Base-by-base conservation (phyloP, 2,113 vertebrate species). In the Rhizomys pruinosus region DNA sequence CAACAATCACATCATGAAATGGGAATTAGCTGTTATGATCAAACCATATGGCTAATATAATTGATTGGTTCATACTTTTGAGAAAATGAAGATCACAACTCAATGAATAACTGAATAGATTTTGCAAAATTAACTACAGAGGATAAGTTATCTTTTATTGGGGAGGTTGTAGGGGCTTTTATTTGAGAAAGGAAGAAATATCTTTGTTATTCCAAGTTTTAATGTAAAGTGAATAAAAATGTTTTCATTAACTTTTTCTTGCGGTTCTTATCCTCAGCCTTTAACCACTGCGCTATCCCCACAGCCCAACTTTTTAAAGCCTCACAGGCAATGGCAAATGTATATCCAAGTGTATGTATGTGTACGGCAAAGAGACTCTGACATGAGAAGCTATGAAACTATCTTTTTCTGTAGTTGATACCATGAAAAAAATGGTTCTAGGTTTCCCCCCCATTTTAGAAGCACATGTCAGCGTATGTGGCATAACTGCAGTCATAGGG, bases 21-120 rank as follows among this genome's bases (percentile, higher is more conserved):
- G 93, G 95, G 97, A 98, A 98, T 98, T 96, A 98, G 95, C 90
- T 97, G 84, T 95, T 97, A 96, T 92, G 93, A 98, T 98, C 97
- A 98, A 98, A 94, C 96, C 97, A 97, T 97, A 97, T 98, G 97
- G 97, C 92, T 98, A 98, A 98, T 97, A 97, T 97, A 98, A 98
- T 98, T 97, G 95, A 98, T 98, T 97, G 94, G 95, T 96, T 98
- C 95, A 86, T 81, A 96, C 95, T 97, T 97, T 98, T 95, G 3
- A 95, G 94, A 98, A 96, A 92, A 87, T 69, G 61, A 94, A 97
- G 97, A 98, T 95, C 94, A 97, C 96, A 96, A 91, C 73, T 88
- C 95, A 72, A 96, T 92, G 81, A 97, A 84, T 94, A 96, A 78
- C 72, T 34, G 94, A 97, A 96, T 94, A 93, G 92, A 96, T 96